phyloP scores from a whole-genome alignment of 2,797 vertebrate species.

The Triplophysa bombifrons region DNA sequence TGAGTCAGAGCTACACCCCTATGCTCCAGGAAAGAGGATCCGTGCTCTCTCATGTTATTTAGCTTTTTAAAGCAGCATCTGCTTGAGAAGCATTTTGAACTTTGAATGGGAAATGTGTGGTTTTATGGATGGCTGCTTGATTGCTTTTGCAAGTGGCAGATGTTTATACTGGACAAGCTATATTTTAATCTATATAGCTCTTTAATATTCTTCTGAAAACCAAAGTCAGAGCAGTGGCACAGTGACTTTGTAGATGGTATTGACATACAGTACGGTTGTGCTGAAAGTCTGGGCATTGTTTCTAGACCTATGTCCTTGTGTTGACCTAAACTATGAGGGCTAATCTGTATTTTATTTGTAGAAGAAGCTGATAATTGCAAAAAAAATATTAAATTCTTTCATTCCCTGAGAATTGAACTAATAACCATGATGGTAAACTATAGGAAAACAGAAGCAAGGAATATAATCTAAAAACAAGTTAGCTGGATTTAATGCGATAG shows the following conservation, averaged over 20 bases:
- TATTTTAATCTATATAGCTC: slow-evolving; percentile 1
- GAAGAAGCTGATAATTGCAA: no score
- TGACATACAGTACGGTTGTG: no score
- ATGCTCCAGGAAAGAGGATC: slow-evolving; percentile 26
- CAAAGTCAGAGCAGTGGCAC: neutral
- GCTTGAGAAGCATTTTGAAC: slow-evolving; percentile 30
- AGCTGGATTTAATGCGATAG: no score
- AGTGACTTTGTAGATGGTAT: neutral
- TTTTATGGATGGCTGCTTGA: slow-evolving; percentile 21
- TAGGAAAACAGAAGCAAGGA: no score
- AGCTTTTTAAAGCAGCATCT: slow-evolving; percentile 13
- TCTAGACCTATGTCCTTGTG: no score
- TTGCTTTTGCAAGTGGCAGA: slow-evolving; percentile 24
- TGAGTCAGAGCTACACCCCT: slow-evolving; percentile 1
- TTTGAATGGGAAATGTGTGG: slow-evolving; percentile 24
- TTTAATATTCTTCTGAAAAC: neutral
- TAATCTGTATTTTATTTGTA: no score
- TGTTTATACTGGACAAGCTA: slow-evolving; percentile 6
- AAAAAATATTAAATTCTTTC: no score
- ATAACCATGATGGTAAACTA: no score
- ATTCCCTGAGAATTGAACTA: no score
- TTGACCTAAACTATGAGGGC: no score
- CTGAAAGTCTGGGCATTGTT: no score
- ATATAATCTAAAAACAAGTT: no score
- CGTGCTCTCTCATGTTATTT: neutral